phyloP scores from a whole-genome alignment of 2,797 vertebrate species.

The Rhynchotus rufescens region DNA sequence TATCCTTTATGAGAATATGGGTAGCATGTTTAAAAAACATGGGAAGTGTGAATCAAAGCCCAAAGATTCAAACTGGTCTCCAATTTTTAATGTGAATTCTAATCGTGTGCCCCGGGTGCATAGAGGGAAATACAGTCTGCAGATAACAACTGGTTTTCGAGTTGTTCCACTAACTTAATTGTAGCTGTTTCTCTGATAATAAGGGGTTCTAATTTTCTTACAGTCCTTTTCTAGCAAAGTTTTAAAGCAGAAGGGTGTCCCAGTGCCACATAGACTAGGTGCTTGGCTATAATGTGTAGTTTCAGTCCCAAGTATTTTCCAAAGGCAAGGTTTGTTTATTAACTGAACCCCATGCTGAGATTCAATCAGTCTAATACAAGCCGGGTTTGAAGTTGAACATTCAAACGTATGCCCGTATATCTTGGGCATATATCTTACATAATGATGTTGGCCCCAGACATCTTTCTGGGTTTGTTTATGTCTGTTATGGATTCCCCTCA shows the following conservation, averaged over 20 bases:
- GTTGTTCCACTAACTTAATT: conserved; percentile 55
- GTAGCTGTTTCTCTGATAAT: conserved; percentile 34
- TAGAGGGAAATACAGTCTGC: conserved; percentile 57
- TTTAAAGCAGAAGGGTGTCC: conserved; percentile 53
- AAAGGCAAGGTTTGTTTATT: conserved; percentile 83
- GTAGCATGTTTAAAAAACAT: conserved; percentile 69
- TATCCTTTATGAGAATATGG: conserved; percentile 65
- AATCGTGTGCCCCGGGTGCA: conserved; percentile 35
- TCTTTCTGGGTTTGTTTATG: conserved; percentile 89
- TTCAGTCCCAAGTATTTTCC: conserved; percentile 77
- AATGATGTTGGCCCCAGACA: conserved; percentile 87
- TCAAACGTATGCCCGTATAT: conserved; percentile 82
- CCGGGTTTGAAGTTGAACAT: conserved; percentile 82
- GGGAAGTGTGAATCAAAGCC: conserved; percentile 71
- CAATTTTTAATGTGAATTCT: conserved; percentile 76
- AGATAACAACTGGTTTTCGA: conserved; percentile 45
- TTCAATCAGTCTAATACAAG: conserved; percentile 81
- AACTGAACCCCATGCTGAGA: conserved; percentile 83
- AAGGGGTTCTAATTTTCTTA: conserved; percentile 67
- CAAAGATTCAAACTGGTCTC: conserved; percentile 66
- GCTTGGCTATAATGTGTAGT: conserved; percentile 69
- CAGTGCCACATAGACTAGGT: conserved; percentile 63
- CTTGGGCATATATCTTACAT: conserved; percentile 85
- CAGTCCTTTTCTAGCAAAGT: conserved; percentile 50
- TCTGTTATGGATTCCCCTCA: conserved; percentile 88